phyloP scores from a whole-genome alignment of 2,113 vertebrate genomes.

The Acanthochromis polyacanthus region DNA sequence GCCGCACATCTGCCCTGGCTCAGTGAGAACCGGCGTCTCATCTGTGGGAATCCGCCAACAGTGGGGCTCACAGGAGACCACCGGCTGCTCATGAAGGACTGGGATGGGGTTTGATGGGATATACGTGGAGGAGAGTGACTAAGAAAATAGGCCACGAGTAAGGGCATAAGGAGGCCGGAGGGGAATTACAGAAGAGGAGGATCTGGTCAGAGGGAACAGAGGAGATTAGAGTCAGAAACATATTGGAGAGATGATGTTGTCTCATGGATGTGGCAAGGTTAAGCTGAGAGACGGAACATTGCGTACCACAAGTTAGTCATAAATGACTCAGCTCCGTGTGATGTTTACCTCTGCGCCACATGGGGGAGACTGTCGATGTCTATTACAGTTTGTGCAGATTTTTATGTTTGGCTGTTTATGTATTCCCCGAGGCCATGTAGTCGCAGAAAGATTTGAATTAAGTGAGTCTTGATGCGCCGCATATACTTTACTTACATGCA shows the following conservation, averaged over 20 bases:
- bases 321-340: conserved; percentile 47
- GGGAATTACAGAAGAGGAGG: conserved; percentile 27
- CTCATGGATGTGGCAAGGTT: conserved; percentile 52
- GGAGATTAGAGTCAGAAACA: conserved; percentile 49
- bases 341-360: conserved; percentile 47
- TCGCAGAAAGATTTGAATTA: conserved; percentile 22
- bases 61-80: conserved; percentile 16
- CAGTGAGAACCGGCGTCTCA: conserved; percentile 15
- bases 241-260: conserved; percentile 48
- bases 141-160: background rate
- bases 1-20: conserved; percentile 50
- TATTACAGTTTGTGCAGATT: conserved; percentile 31
- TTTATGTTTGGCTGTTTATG: conserved; percentile 33
- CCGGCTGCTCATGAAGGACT: conserved; percentile 33
- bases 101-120: background rate
- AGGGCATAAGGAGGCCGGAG: background rate
- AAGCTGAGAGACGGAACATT: conserved; percentile 42
- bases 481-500: background rate
- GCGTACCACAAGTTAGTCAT: conserved; percentile 52
- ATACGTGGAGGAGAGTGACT: conserved; percentile 4
- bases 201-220: conserved; percentile 20
- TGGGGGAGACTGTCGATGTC: conserved; percentile 17
- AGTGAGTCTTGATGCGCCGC: conserved; percentile 27
- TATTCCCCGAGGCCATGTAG: conserved; percentile 17
- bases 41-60: conserved; percentile 37